Evolutionary conservation across 1,140 invertebrate species (phyloP), one percentile per base, ranked within the genome.

Genomic region (Kradibia gibbosae): DNA sequence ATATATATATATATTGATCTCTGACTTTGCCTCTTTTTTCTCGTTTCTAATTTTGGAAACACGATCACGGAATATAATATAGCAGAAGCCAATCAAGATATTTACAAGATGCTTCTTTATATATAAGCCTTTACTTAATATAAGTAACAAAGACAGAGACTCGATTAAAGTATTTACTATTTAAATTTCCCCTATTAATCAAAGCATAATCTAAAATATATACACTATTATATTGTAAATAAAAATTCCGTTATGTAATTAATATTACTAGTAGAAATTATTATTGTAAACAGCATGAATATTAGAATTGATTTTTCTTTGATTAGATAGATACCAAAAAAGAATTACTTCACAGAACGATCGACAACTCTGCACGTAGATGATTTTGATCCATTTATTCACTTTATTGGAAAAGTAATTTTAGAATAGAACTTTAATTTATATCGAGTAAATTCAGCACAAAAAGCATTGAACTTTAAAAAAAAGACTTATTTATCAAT

Each of bases 41-140:
- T 22, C 28, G 1, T 3, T 34, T 31, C 25, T 72, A 72, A 82
- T 82, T 42, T 55, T 34, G 13, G 53, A n/a, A 42, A 45, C 74
- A 75, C 50, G 70, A 39, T 25, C 31, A 15, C 2, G 22, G 42
- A 48, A 55, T 75, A 75, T 75, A 67, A 75, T 73, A 42, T 39
- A 62, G 62, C 55, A n/a, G 60, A 82, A 82, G 78, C 50, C 57
- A 82, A 82, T 82, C 74, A 25, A 53, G n/a, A 48, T 67, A 28
- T 57, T 39, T 60, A 25, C n/a, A 17, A 60, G 36, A 28, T 15
- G 34, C n/a, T 48, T n/a, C 48, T 67, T 42, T 67, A 25, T 80
- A 36, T 80, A 80, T 42, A n/a, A n/a, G n/a, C n/a, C n/a, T n/a
- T n/a, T n/a, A n/a, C n/a, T n/a, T n/a, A n/a, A n/a, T n/a, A n/a